Evolutionary conservation across 2,888 invertebrate species (phyloP).

Genomic region (Leucophenga maculata): DNA sequence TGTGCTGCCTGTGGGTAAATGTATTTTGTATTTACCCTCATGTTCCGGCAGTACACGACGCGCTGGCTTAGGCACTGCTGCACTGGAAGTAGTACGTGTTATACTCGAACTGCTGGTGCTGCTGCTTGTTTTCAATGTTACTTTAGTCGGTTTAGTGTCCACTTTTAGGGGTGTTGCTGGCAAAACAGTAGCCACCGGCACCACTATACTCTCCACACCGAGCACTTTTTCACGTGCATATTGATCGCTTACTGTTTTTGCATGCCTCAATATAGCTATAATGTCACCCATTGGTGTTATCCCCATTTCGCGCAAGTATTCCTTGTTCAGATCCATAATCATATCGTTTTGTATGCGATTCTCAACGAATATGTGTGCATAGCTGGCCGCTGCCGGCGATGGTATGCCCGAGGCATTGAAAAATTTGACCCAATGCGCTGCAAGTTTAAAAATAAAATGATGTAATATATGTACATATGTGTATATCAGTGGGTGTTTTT

Average conservation of each 20-base stretch:
- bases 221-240: constrained; percentile 76
- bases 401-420: constrained; percentile 90
- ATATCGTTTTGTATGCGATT: constrained; percentile 90
- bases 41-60: constrained; percentile 74
- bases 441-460: constrained; percentile 21
- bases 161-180: constrained; percentile 52
- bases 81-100: constrained; percentile 31
- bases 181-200: constrained; percentile 75
- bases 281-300: constrained; percentile 82
- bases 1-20: constrained; percentile 74
- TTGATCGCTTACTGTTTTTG: constrained; percentile 77
- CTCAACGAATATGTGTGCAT: constrained; percentile 89
- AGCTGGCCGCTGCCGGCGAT: constrained; percentile 81
- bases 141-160: constrained; percentile 42
- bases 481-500: too few relatives aligned
- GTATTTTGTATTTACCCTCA: constrained; percentile 75
- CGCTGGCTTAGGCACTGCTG: constrained; percentile 62
- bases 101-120: neutral
- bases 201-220: constrained; percentile 70
- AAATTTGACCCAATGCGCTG: constrained; percentile 84
- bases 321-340: constrained; percentile 89
- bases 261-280: constrained; percentile 80
- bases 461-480: neutral
- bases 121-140: constrained; percentile 36
- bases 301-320: constrained; percentile 90